Base-by-base conservation (phyloP, 1,140 invertebrate genomes). In the Macrobrachium nipponense region DNA sequence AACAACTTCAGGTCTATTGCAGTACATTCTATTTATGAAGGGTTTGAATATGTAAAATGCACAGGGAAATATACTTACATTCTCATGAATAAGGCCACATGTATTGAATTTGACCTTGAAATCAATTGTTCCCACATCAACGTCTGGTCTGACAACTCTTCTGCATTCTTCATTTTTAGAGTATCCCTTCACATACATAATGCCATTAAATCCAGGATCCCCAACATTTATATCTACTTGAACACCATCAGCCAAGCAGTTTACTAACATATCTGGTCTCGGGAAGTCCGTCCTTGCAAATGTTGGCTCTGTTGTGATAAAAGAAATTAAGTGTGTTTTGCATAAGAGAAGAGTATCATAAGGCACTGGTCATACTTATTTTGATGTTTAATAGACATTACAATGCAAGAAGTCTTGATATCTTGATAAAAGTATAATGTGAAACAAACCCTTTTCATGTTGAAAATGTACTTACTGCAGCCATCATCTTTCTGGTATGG, bases 181-280 rank as follows among this genome's bases (percentile, higher is more conserved):
- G 90, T 97, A 96, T 14, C 97, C 96, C 92, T 98, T 98, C 0
- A 98, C 97, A 89, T 98, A 98, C 0, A 98, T 92, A 2, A 98
- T 95, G 6, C 97, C 97, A 89, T 97, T 96, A 90, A 98, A 98
- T 70, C 95, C 95, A 89, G 88, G 95, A 92, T 90, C 95, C 93
- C 85, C 90, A 14, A 97, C 94, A 89, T 95, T 94, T 75, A 98
- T 95, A 89, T 95, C 94, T 0, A 98, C 96, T 90, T 96, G 95
- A 0, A 98, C 96, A 51, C 97, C 97, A 91, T 98, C 97, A 18
- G 97, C 96, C 60, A 97, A 91, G 91, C 97, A 98, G 89, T 94
- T 96, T 51, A 98, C 97, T 59, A 94, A 93, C 94, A 97, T 96
- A 58, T 96, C 95, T 12, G 96, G 96, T 87, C 93, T 93, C 14